Evolutionary conservation across 2,797 vertebrate species (phyloP), one percentile per base, ranked within the genome.

Genomic region (Propithecus perrieri): DNA sequence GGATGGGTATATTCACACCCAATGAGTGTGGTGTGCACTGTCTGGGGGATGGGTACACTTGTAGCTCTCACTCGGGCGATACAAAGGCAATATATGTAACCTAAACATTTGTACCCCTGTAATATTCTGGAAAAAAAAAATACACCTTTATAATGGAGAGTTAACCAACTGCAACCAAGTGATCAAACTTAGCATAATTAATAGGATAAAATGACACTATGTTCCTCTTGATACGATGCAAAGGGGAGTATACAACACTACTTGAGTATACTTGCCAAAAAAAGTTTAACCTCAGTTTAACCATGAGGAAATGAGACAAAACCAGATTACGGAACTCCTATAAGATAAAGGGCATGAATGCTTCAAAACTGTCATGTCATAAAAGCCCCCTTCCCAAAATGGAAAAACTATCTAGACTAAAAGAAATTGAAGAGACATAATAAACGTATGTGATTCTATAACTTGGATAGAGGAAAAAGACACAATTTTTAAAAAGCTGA

Each of bases 201-300:
- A 38, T 7, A 80, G 26, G 35, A 76, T 50, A 88, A 96, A 84
- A 63, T 59, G 53, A 57, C 38, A 87, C 15, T 67, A n/a, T 43
- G 13, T 30, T 14, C 26, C 59, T 94, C 46, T 41, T 87, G 50
- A 85, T 48, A 80, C 20, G 22, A 89, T 65, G 38, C 30, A 92
- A 80, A 84, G 22, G 33, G 22, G 78, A 90, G 53, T 38, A 78
- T 6, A 57, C 48, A 91, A 20, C 7, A 84, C 2, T 20, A 74
- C 61, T 53, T 76, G 5, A 38, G 33, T 71, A 48, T 55, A 93
- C 18, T 59, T 91, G 41, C 53, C 35, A 20, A 87, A 91, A 88
- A 48, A 79, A 87, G 71, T 90, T 93, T 71, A 90, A 92, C 20
- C 38, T 94, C 63, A 83, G 69, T 85, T 48, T 75, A 95, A 63